Evolutionary conservation across 2,888 invertebrate species (phyloP), one percentile per base, ranked within the genome.

Genomic region (Cheilosia scutellata): DNA sequence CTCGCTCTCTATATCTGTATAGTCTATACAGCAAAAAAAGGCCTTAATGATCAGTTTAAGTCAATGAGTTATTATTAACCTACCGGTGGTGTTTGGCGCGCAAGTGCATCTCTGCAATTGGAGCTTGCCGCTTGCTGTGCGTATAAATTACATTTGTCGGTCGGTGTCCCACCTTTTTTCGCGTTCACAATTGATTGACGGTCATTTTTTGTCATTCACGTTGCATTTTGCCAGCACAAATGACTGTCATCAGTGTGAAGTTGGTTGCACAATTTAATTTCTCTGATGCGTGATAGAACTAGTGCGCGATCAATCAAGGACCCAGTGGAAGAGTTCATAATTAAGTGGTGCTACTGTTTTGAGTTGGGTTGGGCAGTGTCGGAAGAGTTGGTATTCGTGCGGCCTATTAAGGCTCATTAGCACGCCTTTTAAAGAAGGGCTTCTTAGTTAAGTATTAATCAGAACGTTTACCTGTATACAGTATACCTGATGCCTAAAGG

Each of bases 51-150:
- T 84, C 84, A 71, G 80, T 84, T 84, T 84, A 80, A 80, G 75
- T 47, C 84, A 70, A 84, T 84, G 84, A 84, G 80, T 75, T 84
- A 80, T 84, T 84, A 84, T 84, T 84, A 83, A 68, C 60, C 68
- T 42, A 78, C 82, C 68, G 57, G 55, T 78, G 60, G 82, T 78
- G 62, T 74, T 74, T 68, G 51, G 74, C 20, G 68, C 62, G 42
- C 72, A 31, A 44, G 55, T 53, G 49, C 79, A 74, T 70, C 74
- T 74, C 79, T 83, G 62, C 83, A 83, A 83, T 83, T 79, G 78
- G 62, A 70, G 68, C 55, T 62, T 66, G 68, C 68, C 66, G 78
- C 74, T 53, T 27, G 49, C 37, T 33, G 62, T 51, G 49, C 72
- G 66, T 63, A 72, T 71, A 83, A 83, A 83, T 83, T 79, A 72